Evolutionary conservation across 1,140 invertebrate genomes (phyloP), one percentile per base, ranked within the genome.

Genomic region (Lepidurus couesii): DNA sequence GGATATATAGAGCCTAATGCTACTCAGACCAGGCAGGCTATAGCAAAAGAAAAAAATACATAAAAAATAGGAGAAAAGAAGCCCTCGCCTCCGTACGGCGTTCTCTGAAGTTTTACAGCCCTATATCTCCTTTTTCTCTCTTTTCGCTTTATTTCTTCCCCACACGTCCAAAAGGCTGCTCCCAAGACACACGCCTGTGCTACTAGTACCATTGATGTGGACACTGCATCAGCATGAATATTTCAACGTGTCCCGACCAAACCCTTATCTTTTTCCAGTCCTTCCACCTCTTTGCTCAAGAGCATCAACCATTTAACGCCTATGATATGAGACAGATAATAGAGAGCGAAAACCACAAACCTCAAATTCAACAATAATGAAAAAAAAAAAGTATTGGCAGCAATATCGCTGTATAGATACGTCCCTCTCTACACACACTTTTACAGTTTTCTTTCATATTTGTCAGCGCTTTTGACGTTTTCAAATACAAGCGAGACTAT

Each of bases 141-240:
- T 65, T 21, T 65, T 7, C 7, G 53, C 53, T 16, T 65, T 13
- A 16, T 7, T 7, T 21, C 53, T 16, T 21, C 16, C 53, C 53
- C 8, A 9, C 6, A 65, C 21, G 21, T 65, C 21, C 53, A 13
- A 65, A 65, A 7, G 53, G 53, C 53, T 65, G 53, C 53, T 65
- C 13, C 13, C 53, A 65, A 16, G 53, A 65, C 53, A n/a, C 53
- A 65, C 53, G 53, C 53, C 53, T 21, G 53, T 16, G 53, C 8
- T 65, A 65, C 53, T 16, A 65, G 53, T 65, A 16, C 53, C 53
- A 65, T 65, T 65, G 53, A 65, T 65, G 16, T 65, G 53, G 9
- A 65, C 53, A 65, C 53, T 65, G 53, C 53, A 65, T 65, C 53
- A 65, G 53, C 53, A 65, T 65, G 53, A 65, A 65, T 65, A 65